Evolutionary conservation across 2,113 vertebrate genomes (phyloP).

Genomic region (Mustelus asterias): DNA sequence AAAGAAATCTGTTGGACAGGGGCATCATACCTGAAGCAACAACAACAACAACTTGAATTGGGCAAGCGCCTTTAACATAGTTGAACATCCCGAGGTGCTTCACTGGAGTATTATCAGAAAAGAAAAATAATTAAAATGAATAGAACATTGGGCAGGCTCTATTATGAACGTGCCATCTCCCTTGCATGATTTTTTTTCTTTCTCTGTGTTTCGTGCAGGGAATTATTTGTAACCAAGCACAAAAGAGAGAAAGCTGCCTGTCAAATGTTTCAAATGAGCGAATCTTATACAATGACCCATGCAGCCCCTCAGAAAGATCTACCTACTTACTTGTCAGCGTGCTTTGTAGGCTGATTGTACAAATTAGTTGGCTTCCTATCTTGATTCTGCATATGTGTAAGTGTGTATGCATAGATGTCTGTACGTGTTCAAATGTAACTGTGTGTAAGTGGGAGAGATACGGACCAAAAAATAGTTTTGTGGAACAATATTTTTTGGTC

Average conservation of each 20-base stretch:
- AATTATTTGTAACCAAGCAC: neutral
- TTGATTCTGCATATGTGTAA: neutral
- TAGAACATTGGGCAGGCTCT: neutral
- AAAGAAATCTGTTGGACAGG: neutral
- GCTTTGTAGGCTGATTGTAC: neutral
- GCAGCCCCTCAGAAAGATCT: neutral
- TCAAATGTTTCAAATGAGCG: neutral
- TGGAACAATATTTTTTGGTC: neutral
- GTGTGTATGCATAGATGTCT: neutral
- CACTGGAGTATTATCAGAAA: neutral
- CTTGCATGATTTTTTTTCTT: neutral
- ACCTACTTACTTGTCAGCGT: neutral
- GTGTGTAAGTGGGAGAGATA: no score
- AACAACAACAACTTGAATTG: neutral
- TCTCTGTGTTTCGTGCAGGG: neutral
- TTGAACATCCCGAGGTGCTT: neutral
- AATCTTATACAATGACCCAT: neutral
- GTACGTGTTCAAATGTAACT: neutral
- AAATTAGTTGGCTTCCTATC: neutral
- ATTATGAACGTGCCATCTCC: neutral
- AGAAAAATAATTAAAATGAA: neutral
- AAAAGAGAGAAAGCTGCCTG: neutral
- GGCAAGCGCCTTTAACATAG: neutral
- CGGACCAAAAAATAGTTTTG: neutral
- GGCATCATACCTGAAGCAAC: no score